phyloP scores from a whole-genome alignment of 2,888 invertebrate genomes.

The Aproaerema taeniolella region DNA sequence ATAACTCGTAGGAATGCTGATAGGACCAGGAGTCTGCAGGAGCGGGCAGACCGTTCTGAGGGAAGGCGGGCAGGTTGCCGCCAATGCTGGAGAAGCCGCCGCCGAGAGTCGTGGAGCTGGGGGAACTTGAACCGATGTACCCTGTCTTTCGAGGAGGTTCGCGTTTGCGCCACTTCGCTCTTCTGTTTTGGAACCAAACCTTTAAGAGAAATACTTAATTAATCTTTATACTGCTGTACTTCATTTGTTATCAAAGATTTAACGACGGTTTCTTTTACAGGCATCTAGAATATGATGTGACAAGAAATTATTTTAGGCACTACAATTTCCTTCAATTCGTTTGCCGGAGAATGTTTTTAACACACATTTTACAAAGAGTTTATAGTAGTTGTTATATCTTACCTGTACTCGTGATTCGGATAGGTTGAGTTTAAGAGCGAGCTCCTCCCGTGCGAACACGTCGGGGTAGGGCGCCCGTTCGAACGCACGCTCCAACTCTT shows the following conservation, averaged over 20 bases:
- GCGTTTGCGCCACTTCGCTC: slow-evolving; percentile 96
- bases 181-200: slow-evolving; percentile 93
- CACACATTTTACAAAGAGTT: too few relatives aligned
- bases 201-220: slow-evolving; percentile 22
- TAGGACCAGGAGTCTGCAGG: slow-evolving; percentile 90
- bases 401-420: slow-evolving; percentile 84
- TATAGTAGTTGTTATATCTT: slow-evolving; percentile 16
- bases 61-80: slow-evolving; percentile 70
- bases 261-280: too few relatives aligned
- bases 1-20: slow-evolving; percentile 86
- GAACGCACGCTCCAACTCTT: slow-evolving; percentile 95
- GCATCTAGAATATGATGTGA: too few relatives aligned
- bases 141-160: slow-evolving; percentile 95
- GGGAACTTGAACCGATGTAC: slow-evolving; percentile 83
- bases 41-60: slow-evolving; percentile 78
- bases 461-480: slow-evolving; percentile 97
- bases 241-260: too few relatives aligned
- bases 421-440: slow-evolving; percentile 92
- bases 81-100: slow-evolving; percentile 77
- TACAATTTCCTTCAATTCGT: too few relatives aligned
- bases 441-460: slow-evolving; percentile 95
- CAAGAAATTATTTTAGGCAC: too few relatives aligned
- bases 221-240: too few relatives aligned
- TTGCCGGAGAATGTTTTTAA: too few relatives aligned
- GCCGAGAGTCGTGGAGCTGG: slow-evolving; percentile 81